Percentiles rank a stretch among this genome's conserved stretches.
These are phyloP conservation scores for Turritopsis rubra DNA, from an alignment of 30 jellyfish, hydroid and myxozoan genomes.

Conservation along the genomic window DNA sequence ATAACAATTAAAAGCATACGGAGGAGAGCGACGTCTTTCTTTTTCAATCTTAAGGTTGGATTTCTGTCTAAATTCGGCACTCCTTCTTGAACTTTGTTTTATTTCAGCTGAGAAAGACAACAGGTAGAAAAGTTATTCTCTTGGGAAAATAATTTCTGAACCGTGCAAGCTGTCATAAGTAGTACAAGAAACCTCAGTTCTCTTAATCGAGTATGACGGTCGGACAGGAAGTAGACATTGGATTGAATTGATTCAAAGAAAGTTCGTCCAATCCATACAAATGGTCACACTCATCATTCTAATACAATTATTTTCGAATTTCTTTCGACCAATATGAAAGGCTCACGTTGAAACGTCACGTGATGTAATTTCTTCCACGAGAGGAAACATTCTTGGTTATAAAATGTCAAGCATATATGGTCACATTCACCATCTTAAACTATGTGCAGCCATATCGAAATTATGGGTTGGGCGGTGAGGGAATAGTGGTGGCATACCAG, in stretches of 20 bases:
- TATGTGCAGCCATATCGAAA: slow-evolving; percentile 82
- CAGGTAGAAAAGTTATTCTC: not conserved
- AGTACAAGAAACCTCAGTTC: not conserved
- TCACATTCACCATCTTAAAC: slow-evolving; percentile 61
- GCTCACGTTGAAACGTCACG: no score
- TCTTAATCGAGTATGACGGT: no score
- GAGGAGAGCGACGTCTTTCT: not conserved
- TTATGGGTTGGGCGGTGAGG: slow-evolving; percentile 9
- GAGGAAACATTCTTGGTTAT: not conserved
- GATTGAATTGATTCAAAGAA: no score
- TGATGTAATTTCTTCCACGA: no score
- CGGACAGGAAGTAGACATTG: no score
- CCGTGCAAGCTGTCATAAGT: not conserved
- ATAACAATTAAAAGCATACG: not conserved
- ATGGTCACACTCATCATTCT: no score
- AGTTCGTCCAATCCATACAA: no score
- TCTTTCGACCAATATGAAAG: not conserved
- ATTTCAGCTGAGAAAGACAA: not conserved
- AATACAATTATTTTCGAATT: no score
- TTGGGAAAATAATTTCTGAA: not conserved
- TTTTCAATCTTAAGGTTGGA: not conserved
- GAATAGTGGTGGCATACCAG: not conserved
- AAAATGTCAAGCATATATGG: not conserved
- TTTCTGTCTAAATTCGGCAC: not conserved
- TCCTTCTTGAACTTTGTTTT: not conserved